Evolutionary conservation across 1,140 invertebrate species (phyloP), one percentile per base, ranked within the genome.

Genomic region (Meteorus sp.): DNA sequence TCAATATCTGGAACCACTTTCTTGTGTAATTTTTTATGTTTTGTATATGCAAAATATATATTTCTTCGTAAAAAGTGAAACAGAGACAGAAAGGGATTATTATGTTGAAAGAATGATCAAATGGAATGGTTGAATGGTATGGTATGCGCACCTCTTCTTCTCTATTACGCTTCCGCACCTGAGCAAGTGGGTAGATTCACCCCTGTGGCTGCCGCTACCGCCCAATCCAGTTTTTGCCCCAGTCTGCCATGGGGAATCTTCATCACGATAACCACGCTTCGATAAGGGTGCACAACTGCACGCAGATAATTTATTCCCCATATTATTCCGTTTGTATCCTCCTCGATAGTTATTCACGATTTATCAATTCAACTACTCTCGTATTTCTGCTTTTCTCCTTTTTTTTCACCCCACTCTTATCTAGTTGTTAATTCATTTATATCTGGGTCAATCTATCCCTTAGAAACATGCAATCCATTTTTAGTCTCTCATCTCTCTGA

Each of bases 211-310:
- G 67, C 70, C 67, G 57, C 69, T 66, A 58, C 66, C 64, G 57
- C 71, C 66, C 47, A 74, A 69, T 47, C 64, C 73, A 39, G 61
- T 59, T 55, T 70, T 72, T 47, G 70, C 68, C 35, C 68, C 70
- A 63, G 89, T 88, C 79, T 93, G 91, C 90, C 92, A 93, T 74
- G 94, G 92, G 68, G 92, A 90, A 80, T 95, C 93, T 77, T 96
- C 94, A 78, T 94, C 93, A 74, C 93, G 88, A 84, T 96, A 96
- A 68, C 89, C 91, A 83, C 95, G 95, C 82, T 92, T 88, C 74
- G 94, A 90, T 68, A 97, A 84, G 60, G 94, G 94, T 67, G 92
- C 94, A 82, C 94, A 97, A 68, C 92, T 94, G 83, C 92, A 95
- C 76, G 56, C 56, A 31, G 91, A 92, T 72, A 97, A 83, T 84